Evolutionary conservation across 2,888 invertebrate species (phyloP).

Genomic region (Arrhopalites spinosus): DNA sequence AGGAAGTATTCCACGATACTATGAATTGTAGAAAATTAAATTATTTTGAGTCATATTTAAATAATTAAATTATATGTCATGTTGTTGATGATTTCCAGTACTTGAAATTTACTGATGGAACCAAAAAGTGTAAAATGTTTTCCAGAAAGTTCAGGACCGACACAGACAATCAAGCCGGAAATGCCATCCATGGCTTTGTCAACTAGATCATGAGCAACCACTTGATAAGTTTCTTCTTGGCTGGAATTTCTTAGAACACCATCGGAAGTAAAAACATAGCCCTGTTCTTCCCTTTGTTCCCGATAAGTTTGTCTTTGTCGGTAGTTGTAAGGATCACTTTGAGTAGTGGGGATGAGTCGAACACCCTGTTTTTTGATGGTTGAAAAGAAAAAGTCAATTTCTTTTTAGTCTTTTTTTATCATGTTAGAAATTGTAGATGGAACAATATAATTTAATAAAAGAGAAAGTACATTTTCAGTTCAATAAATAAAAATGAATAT

Average conservation of each 20-base stretch:
- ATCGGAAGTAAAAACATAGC: conserved; percentile 36
- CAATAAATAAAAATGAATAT: background rate
- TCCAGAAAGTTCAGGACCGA: conserved; percentile 53
- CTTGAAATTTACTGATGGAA: conserved; percentile 41
- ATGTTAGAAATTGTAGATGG: no score
- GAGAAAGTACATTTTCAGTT: background rate
- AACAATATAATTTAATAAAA: background rate
- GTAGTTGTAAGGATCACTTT: background rate
- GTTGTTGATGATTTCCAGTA: no score
- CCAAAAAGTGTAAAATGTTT: conserved; percentile 53
- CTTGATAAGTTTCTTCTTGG: conserved; percentile 47
- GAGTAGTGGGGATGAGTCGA: background rate
- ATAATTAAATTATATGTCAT: no score
- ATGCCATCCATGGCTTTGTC: conserved; percentile 50
- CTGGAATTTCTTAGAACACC: conserved; percentile 42
- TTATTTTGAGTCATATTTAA: background rate
- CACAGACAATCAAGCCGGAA: conserved; percentile 44
- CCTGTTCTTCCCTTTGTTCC: conserved; percentile 35
- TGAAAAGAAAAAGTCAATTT: no score
- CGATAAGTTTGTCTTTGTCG: conserved; percentile 1
- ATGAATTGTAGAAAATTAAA: background rate
- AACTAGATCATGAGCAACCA: conserved; percentile 43
- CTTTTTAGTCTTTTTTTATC: background rate
- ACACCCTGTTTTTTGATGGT: background rate
- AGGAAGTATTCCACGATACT: conserved; percentile 51